Evolutionary conservation across 2,113 vertebrate genomes (phyloP).

Genomic region (Eupsittula cactorum): DNA sequence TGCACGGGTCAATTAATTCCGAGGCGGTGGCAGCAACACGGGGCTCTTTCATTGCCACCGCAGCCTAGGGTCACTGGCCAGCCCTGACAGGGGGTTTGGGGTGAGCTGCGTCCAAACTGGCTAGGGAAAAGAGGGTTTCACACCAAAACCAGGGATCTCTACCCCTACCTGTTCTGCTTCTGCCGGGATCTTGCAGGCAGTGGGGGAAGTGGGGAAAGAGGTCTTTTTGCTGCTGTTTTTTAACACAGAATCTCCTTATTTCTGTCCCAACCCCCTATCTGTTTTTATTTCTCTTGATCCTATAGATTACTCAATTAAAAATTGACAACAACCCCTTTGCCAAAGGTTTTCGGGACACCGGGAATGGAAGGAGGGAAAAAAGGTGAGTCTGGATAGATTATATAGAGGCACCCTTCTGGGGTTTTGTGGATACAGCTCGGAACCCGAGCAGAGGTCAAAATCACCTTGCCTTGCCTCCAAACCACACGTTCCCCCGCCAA

Average conservation of each 20-base stretch:
- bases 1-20: conserved; percentile 35
- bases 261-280: not conserved
- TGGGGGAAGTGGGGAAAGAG: not conserved
- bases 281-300: conserved; percentile 12
- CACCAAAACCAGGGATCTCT: not conserved
- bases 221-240: not conserved
- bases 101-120: not conserved
- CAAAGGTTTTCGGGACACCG: conserved; percentile 98
- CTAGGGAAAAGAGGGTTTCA: not conserved
- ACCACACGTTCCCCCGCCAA: not conserved
- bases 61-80: not conserved
- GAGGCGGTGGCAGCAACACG: not conserved
- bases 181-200: fast-evolving
- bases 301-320: conserved; percentile 97
- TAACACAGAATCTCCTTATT: not conserved
- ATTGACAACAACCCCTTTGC: conserved; percentile 99
- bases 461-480: not conserved
- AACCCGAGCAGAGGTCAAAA: not conserved
- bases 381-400: conserved; percentile 78
- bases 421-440: not conserved
- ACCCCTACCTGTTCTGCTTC: not conserved
- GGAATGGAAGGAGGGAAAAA: conserved; percentile 96
- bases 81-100: not conserved
- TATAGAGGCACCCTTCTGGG: fast-evolving
- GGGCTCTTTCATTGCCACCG: conserved; percentile 36